Conservation (phyloP, 1,140 invertebrate genomes). For the Telenomus remus region DNA sequence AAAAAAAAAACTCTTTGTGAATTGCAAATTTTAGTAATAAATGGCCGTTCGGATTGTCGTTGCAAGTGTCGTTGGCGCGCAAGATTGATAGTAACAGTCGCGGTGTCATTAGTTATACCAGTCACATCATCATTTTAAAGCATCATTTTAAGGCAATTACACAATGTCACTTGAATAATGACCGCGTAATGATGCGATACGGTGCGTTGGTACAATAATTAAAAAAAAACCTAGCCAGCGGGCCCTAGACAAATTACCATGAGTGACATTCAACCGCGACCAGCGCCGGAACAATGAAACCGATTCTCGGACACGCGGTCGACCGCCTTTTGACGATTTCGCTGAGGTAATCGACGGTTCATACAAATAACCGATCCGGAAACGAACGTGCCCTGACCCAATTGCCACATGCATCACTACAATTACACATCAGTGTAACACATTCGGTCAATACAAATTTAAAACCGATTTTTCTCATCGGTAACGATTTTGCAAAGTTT, state of each 20-base stretch:
- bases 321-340: too few species aligned
- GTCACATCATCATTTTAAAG: conserved; percentile 46
- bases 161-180: conserved; percentile 45
- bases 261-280: conserved; percentile 16
- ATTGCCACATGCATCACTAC: too few species aligned
- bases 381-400: too few species aligned
- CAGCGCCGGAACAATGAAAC: conserved; percentile 21
- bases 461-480: too few species aligned
- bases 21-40: too few species aligned
- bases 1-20: too few species aligned
- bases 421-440: too few species aligned
- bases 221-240: too few species aligned
- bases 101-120: conserved; percentile 41
- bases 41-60: conserved; percentile 22
- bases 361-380: too few species aligned
- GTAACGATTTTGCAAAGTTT: too few species aligned
- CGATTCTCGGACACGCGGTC: not conserved
- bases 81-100: conserved; percentile 38
- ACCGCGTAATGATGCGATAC: conserved; percentile 32
- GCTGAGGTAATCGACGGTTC: too few species aligned
- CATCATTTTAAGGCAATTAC: conserved; percentile 46
- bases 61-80: conserved; percentile 27
- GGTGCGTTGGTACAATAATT: conserved; percentile 4
- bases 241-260: conserved; percentile 28
- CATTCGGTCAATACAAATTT: too few species aligned